Percentiles rank a stretch among this genome's conserved stretches.
Conservation (phyloP, 1,140 invertebrate genomes). For the Lasioglossum albipes region DNA sequence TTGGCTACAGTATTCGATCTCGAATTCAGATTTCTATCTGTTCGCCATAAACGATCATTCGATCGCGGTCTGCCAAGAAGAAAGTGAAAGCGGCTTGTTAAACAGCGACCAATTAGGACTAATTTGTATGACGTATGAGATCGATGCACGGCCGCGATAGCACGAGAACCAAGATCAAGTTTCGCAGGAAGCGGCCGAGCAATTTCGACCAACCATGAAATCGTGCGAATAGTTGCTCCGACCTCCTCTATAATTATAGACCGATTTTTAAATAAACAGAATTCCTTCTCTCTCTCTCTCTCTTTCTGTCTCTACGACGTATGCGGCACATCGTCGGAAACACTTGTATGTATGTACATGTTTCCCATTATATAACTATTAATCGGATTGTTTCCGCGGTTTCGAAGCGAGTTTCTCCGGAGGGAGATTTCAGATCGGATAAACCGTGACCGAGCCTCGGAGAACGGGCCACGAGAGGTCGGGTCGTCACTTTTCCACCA, state of each 20-base stretch:
- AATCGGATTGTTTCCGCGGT: background rate
- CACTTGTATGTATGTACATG: background rate
- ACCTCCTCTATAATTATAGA: background rate
- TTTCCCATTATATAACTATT: background rate
- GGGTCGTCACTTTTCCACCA: background rate
- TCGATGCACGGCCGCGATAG: constrained; percentile 2
- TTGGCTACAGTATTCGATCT: no score
- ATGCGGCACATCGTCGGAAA: background rate
- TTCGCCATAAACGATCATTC: background rate
- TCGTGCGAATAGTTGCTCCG: background rate
- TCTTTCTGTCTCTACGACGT: no score
- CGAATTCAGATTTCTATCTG: background rate
- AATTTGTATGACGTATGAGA: constrained; percentile 40
- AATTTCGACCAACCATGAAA: constrained; percentile 33
- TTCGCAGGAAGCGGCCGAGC: constrained; percentile 16
- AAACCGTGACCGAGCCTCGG: no score
- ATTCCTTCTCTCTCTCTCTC: background rate
- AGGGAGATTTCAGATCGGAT: background rate
- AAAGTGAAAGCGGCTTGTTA: constrained; percentile 33
- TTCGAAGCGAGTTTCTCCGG: background rate
- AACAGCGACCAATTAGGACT: constrained; percentile 18
- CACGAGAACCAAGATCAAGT: constrained; percentile 41
- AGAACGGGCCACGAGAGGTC: no score
- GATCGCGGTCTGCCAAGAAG: background rate
- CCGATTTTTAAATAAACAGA: background rate